Evolutionary conservation across 2,113 vertebrate genomes (phyloP), one percentile per base, ranked within the genome.

Genomic region (Atherinomorus stipes): DNA sequence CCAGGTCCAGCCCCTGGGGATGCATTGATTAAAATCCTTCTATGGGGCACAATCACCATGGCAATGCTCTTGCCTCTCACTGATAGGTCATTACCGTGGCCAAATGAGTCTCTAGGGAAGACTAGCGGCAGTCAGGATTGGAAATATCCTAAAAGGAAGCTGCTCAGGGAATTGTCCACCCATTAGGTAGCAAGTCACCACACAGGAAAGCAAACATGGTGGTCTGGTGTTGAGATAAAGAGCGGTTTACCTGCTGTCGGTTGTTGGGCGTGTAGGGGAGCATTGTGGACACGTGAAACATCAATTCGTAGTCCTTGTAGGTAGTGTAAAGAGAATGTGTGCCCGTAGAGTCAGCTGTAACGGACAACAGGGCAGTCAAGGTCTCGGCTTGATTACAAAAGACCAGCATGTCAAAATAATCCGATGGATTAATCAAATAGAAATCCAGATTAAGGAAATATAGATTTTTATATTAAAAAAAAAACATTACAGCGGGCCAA

Each of bases 281-380:
- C 93, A 99, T 95, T 50, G 97, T 98, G 53, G 97, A 99, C 58
- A 99, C 97, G 3, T 99, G 98, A 87, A 99, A 99, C 98, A 99
- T 99, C 91, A 99, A 93, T 80, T 99, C 98, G 12, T 98, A 98
- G 91, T 99, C 98, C 85, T 99, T 98, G 68, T 99, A 99, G 13
- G 97, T 98, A 18, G 98, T 99, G 85, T 99, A 99, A 49, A 99
- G 96, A 37, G 98, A 99, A 90, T 99, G 97, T 1, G 95, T 97
- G 88, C 98, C 98, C 0, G 98, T 99, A 70, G 98, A 99, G 85
- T 99, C 98, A 5, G 96, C 98, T 99, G 81, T 57, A 94, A 85
- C 21, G 88, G 51, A 80, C 26, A 19, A 68, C 13, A 72, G 22
- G n/a, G 31, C 4, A 31, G 34, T 79, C 11, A 71, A 34, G 23